phyloP scores from a whole-genome alignment of 2,113 vertebrate genomes.

The Aspiorhynchus laticeps region DNA sequence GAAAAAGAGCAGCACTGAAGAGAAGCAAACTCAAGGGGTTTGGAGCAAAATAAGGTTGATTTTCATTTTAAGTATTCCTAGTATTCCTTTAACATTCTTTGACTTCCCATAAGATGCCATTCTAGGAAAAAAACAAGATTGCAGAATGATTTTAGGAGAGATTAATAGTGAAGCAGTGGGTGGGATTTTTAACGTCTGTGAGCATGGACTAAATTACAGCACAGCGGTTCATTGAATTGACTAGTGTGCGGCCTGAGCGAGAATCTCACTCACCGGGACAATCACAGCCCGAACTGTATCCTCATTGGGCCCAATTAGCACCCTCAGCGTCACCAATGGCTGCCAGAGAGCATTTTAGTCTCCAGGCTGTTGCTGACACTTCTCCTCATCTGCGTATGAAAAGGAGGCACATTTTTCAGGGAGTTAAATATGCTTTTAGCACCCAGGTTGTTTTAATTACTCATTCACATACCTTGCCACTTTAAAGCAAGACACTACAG shows the following conservation, averaged over 20 bases:
- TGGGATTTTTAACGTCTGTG: not conserved
- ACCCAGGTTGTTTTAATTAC: conserved; percentile 6
- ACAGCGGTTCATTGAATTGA: conserved; percentile 22
- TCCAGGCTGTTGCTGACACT: conserved; percentile 32
- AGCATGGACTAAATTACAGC: not conserved
- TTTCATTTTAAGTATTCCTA: not conserved
- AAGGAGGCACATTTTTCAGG: not conserved
- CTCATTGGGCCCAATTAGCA: conserved; percentile 51
- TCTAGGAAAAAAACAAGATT: not conserved
- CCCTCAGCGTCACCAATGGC: conserved; percentile 26
- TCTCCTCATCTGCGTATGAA: not conserved
- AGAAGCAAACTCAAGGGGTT: not conserved
- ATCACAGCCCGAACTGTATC: conserved; percentile 13
- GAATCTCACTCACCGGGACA: not conserved
- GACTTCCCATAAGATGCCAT: not conserved
- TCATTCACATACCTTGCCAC: not conserved
- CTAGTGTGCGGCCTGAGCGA: not conserved
- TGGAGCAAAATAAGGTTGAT: not conserved
- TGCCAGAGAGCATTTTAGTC: conserved; percentile 15
- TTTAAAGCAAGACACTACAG: not conserved
- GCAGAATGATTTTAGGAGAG: not conserved
- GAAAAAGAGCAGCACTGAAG: too few relatives aligned
- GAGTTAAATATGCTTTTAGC: not conserved
- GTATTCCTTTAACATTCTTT: not conserved
- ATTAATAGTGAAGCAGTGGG: not conserved